Evolutionary conservation across 2,797 vertebrate species (phyloP), one percentile per base, ranked within the genome.

Genomic region (Hephaestus fuliginosus): DNA sequence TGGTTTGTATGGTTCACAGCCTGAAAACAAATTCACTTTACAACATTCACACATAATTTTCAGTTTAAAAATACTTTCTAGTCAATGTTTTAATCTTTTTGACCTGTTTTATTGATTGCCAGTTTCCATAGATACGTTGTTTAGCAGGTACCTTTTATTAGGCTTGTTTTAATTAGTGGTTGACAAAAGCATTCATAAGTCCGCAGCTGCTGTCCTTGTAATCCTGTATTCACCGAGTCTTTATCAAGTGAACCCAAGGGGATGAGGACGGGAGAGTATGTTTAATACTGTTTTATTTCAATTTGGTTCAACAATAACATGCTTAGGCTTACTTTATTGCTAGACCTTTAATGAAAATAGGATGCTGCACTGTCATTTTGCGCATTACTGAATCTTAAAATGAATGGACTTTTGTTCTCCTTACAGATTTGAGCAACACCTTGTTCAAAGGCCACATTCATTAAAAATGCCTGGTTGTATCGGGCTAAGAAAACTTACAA

Each of bases 381-480:
- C 52, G 30, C 43, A 15, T 52, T 22, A 22, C 1, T 67, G 12
- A 67, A 67, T 36, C 48, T 51, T 44, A 11, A 70, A 46, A 7
- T 7, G 1, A 51, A 36, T 25, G n/a, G 12, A 39, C 2, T 33
- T 58, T 4, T 30, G 5, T 30, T 57, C 52, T 56, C 7, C 41
- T 55, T 36, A 36, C 5, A 52, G 36, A 68, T 68, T 28, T 36
- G 5, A 33, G 7, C 18, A 43, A 22, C 3, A n/a, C 22, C 18
- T 36, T 49, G 17, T 65, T 14, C 15, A 25, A 51, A 36, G 7
- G 30, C 41, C 20, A 3, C 7, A 39, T 20, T 28, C 11, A 13
- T 74, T 63, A n/a, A 3, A 28, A 64, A 63, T 43, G 58, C 17
- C 18, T 46, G 39, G 43, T 18, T 48, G 28, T 64, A 64, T 53